Base-by-base conservation (phyloP, 2,888 invertebrate species). In the Drosophila phalerata region DNA sequence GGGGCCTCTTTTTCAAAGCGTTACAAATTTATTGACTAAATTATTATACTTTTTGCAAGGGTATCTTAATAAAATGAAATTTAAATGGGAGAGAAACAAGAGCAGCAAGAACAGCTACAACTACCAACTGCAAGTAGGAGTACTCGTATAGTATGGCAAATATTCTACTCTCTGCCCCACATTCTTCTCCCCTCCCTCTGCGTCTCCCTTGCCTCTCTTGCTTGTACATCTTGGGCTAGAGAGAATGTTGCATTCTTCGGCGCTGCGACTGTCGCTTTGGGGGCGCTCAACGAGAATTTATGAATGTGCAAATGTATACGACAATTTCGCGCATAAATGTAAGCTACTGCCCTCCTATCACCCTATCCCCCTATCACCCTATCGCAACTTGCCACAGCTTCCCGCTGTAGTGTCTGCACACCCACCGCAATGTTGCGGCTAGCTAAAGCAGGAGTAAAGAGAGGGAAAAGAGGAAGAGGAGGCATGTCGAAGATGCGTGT, bases 301-400 rank as follows among this genome's bases (percentile, higher is more conserved):
- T 86, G 85, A 86, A 86, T 86, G 89, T 86, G 89, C 89, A 86
- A 86, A 86, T 89, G 82, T 85, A 70, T 84, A 84, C 87, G 84
- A 88, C 84, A 84, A 88, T 85, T 89, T 87, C 89, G 87, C 89
- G 81, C 87, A 88, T 85, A 85, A 89, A 88, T 86, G 89, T 89
- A 77, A 85, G 85, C 87, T 88, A 66, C 85, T 69, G 81, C 57
- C 25, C 22, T 13, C 6, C 17, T 3, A 1, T 6, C 37, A 22
- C 56, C 49, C n/a, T 10, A 28, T 9, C 22, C 15, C 42, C 25
- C 37, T 11, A 17, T 11, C 28, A 5, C 0, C 17, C 19, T 6
- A 1, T 28, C 28, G 3, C 28, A 17, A 5, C 19, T 28, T 28
- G n/a, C 17, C 10, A 10, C 37, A 37, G 37, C 22, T 11, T 25